A percentile compares a stretch with the other conserved stretches of the same genome.
Conservation (phyloP, 2,797 vertebrate genomes). For the Cyclura pinguis region DNA sequence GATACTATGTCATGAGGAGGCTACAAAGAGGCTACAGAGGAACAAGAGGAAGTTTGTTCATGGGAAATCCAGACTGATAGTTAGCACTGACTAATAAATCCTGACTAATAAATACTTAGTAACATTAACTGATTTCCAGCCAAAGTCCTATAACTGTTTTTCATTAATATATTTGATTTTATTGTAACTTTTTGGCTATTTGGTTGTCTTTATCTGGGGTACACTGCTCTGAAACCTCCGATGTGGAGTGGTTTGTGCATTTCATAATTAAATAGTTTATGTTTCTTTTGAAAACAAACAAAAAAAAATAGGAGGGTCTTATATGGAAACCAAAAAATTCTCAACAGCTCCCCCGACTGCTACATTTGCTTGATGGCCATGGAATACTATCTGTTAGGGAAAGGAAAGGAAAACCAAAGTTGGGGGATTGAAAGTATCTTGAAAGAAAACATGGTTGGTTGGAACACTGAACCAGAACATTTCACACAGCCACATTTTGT, state of each 20-base stretch:
- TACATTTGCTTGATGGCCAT: neutral
- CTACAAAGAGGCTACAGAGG: neutral
- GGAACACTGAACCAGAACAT: neutral
- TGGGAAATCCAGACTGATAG: neutral
- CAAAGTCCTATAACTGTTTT: neutral
- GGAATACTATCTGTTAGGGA: neutral
- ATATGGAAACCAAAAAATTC: too few relatives aligned
- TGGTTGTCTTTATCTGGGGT: neutral
- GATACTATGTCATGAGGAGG: too few relatives aligned
- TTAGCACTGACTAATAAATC: neutral
- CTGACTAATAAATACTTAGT: neutral
- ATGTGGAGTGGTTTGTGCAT: neutral
- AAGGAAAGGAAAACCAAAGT: neutral
- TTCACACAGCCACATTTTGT: neutral
- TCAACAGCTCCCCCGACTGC: neutral
- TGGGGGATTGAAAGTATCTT: too few relatives aligned
- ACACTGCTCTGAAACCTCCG: neutral
- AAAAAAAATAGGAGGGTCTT: too few relatives aligned
- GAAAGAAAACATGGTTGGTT: neutral
- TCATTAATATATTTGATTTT: neutral
- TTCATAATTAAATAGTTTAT: neutral
- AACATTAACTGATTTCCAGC: neutral
- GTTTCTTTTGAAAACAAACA: too few relatives aligned
- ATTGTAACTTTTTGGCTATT: neutral
- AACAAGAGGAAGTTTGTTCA: neutral